These are phyloP conservation scores for Drosophila rellima DNA, from an alignment of 2,888 invertebrate species.

Conservation along the genomic window DNA sequence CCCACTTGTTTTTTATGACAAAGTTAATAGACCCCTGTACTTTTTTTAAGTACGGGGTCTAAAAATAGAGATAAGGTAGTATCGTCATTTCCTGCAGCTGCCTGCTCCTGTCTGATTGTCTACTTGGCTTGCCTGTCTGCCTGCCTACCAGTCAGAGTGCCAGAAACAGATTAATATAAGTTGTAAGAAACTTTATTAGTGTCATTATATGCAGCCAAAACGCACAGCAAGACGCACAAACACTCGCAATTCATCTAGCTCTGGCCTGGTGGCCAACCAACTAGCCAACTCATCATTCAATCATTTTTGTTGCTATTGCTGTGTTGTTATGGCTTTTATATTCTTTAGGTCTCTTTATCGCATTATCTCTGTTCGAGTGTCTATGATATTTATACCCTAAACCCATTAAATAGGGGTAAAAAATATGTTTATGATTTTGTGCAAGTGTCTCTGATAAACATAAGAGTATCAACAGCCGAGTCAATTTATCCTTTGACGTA, in stretches of 20 bases:
- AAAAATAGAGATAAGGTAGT: too few species aligned
- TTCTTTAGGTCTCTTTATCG: conserved; percentile 28
- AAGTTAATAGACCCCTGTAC: too few species aligned
- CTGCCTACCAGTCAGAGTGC: conserved; percentile 41
- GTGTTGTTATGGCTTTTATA: conserved; percentile 1
- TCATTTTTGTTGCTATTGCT: not conserved
- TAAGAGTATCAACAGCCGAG: too few species aligned
- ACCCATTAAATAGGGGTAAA: not conserved
- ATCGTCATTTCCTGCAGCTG: conserved; percentile 60
- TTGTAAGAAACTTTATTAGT: conserved; percentile 75
- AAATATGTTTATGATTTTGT: not conserved
- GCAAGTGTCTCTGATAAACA: not conserved
- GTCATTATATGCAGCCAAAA: conserved; percentile 79
- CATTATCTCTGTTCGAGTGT: conserved; percentile 24
- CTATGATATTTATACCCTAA: conserved; percentile 19
- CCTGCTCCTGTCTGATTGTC: not conserved
- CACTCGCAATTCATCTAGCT: conserved; percentile 39
- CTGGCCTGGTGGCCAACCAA: not conserved
- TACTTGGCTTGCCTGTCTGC: conserved; percentile 3
- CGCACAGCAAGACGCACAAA: conserved; percentile 65
- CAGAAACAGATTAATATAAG: conserved; percentile 78
- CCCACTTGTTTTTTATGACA: too few species aligned
- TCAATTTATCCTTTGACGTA: too few species aligned
- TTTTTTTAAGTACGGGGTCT: too few species aligned
- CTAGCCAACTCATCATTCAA: not conserved